These are phyloP conservation scores for Anneissia japonica DNA, from an alignment of 35 echinoderm and acorn worm species.

Conservation along the genomic window DNA sequence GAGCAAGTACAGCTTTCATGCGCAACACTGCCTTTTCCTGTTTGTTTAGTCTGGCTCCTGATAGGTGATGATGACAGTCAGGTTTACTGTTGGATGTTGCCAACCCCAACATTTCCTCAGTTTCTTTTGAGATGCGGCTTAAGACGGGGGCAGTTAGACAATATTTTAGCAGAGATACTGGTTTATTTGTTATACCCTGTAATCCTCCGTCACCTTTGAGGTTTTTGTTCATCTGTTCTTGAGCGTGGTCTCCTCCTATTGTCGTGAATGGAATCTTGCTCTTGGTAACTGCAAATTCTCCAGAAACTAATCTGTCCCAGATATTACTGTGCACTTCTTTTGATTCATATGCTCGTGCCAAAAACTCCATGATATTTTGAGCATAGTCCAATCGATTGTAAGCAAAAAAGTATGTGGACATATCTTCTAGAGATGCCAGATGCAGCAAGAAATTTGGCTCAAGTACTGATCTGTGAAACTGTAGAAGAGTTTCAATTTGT, in stretches of 20 bases:
- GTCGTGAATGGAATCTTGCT: constrained; percentile 12
- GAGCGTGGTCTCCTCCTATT: constrained; percentile 15
- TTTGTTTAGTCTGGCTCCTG: neutral
- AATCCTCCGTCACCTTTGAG: neutral
- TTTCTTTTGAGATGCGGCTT: constrained; percentile 8
- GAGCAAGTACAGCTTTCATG: constrained; percentile 4
- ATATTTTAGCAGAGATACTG: neutral
- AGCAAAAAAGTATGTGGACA: constrained; percentile 26
- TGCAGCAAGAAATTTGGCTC: neutral
- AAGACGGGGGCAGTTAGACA: constrained; percentile 7
- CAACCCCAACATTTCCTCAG: constrained; percentile 6
- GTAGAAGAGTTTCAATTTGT: constrained; percentile 7
- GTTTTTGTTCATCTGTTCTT: constrained; percentile 1
- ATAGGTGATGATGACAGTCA: constrained; percentile 1
- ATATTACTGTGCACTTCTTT: neutral
- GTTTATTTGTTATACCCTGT: neutral
- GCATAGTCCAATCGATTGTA: constrained; percentile 20
- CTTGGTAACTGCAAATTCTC: constrained; percentile 20
- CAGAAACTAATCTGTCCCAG: neutral
- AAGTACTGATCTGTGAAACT: neutral
- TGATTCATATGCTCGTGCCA: constrained; percentile 3
- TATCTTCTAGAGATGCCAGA: constrained; percentile 18
- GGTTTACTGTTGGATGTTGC: neutral
- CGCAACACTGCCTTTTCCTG: neutral
- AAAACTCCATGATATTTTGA: constrained; percentile 14